A percentile compares a stretch with the other conserved stretches of the same genome.
Evolutionary conservation across 2,797 vertebrate genomes (phyloP).

Genomic region (Saxicola maurus): DNA sequence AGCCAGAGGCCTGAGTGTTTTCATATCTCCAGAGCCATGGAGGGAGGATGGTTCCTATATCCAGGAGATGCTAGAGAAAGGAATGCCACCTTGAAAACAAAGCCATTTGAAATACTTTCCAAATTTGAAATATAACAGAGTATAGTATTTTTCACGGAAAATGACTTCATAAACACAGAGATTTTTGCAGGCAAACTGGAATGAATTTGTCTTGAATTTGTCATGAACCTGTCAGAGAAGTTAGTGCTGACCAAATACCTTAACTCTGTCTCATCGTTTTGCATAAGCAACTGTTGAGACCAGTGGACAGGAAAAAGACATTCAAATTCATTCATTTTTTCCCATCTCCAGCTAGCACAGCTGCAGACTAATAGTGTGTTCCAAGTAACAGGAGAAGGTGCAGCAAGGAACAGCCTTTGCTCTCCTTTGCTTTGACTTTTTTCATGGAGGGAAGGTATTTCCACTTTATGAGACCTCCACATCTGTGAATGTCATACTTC

Average conservation of each 20-base stretch:
- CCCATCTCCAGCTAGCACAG: not conserved
- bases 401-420: not conserved
- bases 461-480: not conserved
- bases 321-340: not conserved
- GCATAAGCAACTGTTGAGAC: not conserved
- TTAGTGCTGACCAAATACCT: accelerated
- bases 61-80: not conserved
- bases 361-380: not conserved
- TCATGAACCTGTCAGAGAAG: not conserved
- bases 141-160: not conserved
- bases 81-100: not conserved
- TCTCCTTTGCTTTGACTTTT: not conserved
- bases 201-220: no score
- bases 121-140: not conserved
- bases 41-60: not conserved
- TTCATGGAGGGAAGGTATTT: not conserved
- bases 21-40: not conserved
- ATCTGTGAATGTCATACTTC: not conserved
- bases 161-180: not conserved
- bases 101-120: not conserved
- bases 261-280: not conserved
- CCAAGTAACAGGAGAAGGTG: not conserved
- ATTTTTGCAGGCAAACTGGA: not conserved
- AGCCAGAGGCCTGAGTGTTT: not conserved
- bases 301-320: no score